Percentiles rank a stretch among this genome's conserved stretches.
These are phyloP conservation scores for Otocyon megalotis DNA, from an alignment of 2,113 vertebrate species.

Conservation along the genomic window DNA sequence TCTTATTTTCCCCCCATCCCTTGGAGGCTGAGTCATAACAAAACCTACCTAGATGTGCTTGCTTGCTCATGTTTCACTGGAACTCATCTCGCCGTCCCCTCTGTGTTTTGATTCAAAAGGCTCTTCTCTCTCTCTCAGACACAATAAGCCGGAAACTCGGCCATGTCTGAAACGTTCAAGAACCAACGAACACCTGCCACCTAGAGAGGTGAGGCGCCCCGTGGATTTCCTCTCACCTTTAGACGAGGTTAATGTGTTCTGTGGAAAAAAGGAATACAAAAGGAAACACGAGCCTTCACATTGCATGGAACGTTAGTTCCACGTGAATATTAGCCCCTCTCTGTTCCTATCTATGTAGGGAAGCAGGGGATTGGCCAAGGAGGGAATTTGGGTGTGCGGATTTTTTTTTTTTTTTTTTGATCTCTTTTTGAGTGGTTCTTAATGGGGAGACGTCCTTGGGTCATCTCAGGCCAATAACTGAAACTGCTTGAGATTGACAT, in stretches of 20 bases:
- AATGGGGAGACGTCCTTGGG: not conserved
- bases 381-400: not conserved
- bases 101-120: slow-evolving; percentile 65
- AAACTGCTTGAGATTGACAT: slow-evolving; percentile 60
- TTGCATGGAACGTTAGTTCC: not conserved
- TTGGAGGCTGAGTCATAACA: slow-evolving; percentile 64
- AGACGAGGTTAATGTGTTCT: not conserved
- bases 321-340: not conserved
- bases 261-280: not conserved
- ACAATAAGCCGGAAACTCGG: slow-evolving; percentile 52
- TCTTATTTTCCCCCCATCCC: not conserved
- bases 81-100: slow-evolving; percentile 52
- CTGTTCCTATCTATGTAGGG: slow-evolving; percentile 15
- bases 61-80: slow-evolving; percentile 1
- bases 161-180: slow-evolving; percentile 27
- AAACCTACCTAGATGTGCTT: slow-evolving; percentile 41
- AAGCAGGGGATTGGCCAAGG: not conserved
- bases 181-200: not conserved
- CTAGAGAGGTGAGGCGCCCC: slow-evolving; percentile 18
- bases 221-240: not conserved
- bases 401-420: not conserved
- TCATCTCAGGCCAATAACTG: slow-evolving; percentile 48
- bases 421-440: slow-evolving; percentile 14
- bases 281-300: not conserved
- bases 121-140: slow-evolving; percentile 53